Percentiles rank a stretch among this genome's conserved stretches.
Evolutionary conservation across 1,140 invertebrate species (phyloP).

Genomic region (Sycobia sp.): DNA sequence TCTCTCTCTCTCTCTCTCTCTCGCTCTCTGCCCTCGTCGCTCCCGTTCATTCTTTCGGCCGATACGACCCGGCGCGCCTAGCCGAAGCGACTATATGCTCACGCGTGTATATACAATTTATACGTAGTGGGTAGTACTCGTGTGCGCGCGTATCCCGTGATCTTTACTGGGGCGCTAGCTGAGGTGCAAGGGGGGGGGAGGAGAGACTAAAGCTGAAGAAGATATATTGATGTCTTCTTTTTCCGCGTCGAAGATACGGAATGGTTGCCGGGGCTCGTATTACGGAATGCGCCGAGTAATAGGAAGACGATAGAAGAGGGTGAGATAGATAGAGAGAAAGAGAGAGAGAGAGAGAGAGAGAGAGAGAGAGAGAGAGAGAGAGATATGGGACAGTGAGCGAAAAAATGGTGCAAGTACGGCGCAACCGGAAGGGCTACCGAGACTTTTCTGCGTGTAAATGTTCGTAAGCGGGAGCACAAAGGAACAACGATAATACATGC

Average conservation of each 20-base stretch:
- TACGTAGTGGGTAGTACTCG: constrained; percentile 13
- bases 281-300: neutral
- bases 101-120: neutral
- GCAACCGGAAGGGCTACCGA: no score
- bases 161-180: no score
- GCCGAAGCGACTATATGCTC: no score
- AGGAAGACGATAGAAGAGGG: neutral
- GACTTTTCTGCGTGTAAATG: no score
- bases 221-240: constrained; percentile 60
- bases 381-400: neutral
- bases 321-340: constrained; percentile 7
- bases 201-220: no score
- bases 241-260: constrained; percentile 33
- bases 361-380: neutral
- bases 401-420: no score
- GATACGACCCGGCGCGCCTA: constrained; percentile 46
- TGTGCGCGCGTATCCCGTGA: no score
- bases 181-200: no score
- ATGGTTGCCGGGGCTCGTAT: constrained; percentile 20
- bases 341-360: constrained; percentile 4
- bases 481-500: no score
- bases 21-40: constrained; percentile 36
- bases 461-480: no score
- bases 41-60: constrained; percentile 22
- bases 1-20: no score